A percentile compares a stretch with the other conserved stretches of the same genome.
These are phyloP conservation scores for Ethmia dodecea DNA, from an alignment of 2,888 invertebrate species.

Conservation along the genomic window DNA sequence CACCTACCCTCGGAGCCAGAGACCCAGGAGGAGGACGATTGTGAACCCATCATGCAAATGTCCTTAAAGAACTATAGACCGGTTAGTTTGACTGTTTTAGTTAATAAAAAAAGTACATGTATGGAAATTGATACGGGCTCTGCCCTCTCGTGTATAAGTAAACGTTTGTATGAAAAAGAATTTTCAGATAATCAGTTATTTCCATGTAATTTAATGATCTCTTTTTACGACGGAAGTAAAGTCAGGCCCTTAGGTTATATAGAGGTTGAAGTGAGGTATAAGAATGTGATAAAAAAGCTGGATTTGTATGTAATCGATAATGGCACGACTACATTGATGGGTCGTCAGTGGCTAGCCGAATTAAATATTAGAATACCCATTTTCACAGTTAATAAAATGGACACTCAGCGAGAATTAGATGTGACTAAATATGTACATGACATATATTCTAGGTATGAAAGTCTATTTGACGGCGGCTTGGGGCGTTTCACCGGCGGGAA, in stretches of 20 bases:
- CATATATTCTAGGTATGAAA: background rate
- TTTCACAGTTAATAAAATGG: background rate
- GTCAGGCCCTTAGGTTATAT: slow-evolving; percentile 8
- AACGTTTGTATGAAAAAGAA: slow-evolving; percentile 5
- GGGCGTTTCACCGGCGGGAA: slow-evolving; percentile 8
- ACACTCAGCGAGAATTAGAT: background rate
- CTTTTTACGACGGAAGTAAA: slow-evolving; percentile 7
- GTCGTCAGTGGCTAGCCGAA: slow-evolving; percentile 13
- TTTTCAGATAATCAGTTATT: slow-evolving; percentile 10
- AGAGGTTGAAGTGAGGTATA: slow-evolving; percentile 5
- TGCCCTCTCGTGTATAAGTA: slow-evolving; percentile 9
- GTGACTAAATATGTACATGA: background rate
- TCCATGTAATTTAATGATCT: slow-evolving; percentile 6
- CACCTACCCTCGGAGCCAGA: background rate
- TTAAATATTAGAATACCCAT: slow-evolving; percentile 6
- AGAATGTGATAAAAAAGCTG: slow-evolving; percentile 1
- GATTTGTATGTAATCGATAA: slow-evolving; percentile 11
- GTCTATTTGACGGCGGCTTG: slow-evolving; percentile 3
- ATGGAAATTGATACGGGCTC: slow-evolving; percentile 19
- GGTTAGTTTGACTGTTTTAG: slow-evolving; percentile 11
- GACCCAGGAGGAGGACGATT: background rate
- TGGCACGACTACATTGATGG: slow-evolving; percentile 12
- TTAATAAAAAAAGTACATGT: slow-evolving; percentile 4
- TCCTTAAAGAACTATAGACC: slow-evolving; percentile 7
- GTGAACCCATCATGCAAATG: background rate